phyloP scores from a whole-genome alignment of 2,888 invertebrate species.

The Trachelus troglodyta region DNA sequence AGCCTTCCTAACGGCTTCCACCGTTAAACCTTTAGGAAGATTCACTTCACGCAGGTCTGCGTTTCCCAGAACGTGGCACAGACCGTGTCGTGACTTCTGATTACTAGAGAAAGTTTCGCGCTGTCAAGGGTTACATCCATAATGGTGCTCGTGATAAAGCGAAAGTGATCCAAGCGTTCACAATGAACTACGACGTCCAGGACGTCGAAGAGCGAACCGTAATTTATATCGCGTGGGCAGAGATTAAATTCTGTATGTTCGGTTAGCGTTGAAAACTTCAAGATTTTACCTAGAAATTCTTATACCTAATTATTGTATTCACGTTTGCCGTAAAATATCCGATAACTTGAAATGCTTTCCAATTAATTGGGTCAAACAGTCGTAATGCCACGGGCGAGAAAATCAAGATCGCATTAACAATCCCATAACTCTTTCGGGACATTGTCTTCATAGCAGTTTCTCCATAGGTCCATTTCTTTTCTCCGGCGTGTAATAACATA shows the following conservation, averaged over 20 bases:
- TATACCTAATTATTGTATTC: background rate
- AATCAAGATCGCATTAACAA: background rate
- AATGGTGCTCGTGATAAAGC: conserved; percentile 23
- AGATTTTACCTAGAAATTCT: background rate
- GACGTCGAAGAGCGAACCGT: background rate
- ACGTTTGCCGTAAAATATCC: background rate
- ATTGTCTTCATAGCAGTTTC: background rate
- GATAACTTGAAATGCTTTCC: background rate
- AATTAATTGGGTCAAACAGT: background rate
- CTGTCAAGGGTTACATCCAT: conserved; percentile 10
- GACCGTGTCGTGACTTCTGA: conserved; percentile 20
- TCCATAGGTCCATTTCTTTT: background rate
- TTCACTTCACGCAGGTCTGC: conserved; percentile 1
- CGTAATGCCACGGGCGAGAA: background rate
- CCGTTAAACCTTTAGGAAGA: background rate
- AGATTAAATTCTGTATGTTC: background rate
- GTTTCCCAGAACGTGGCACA: conserved; percentile 9
- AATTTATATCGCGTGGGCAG: background rate
- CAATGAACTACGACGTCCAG: background rate
- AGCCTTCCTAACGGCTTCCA: background rate
- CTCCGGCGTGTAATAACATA: background rate
- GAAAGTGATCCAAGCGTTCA: conserved; percentile 20
- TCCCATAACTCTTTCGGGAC: background rate
- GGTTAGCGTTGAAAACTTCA: background rate
- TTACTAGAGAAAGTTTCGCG: conserved; percentile 23